Evolutionary conservation across 1,140 invertebrate genomes (phyloP), one percentile per base, ranked within the genome.

Genomic region (Panagrolaimus sp.): DNA sequence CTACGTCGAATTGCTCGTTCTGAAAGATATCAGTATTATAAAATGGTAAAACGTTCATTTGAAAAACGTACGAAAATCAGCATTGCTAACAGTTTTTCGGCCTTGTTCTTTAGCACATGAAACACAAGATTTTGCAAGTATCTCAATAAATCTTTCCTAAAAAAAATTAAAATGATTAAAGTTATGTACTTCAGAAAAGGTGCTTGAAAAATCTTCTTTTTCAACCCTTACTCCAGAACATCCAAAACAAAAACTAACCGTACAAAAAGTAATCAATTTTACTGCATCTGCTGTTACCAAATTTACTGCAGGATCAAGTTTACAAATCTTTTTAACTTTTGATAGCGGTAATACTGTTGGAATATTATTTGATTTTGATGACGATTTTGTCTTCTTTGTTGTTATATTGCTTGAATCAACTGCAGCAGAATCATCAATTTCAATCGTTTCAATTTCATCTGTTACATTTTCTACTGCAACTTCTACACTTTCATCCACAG

Each of bases 1-100:
- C 20, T 25, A n/a, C 51, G 11, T 25, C 51, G 51, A 27, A 57
- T 57, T n/a, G 51, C 51, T 57, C 51, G 51, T 27, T 57, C 51
- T 57, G n/a, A 57, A 57, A 57, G 20, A n/a, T 38, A 57, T 25
- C n/a, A 23, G 51, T 57, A 38, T 38, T n/a, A n/a, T n/a, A n/a
- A n/a, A n/a, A n/a, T n/a, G n/a, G n/a, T n/a, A n/a, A n/a, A n/a
- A n/a, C n/a, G n/a, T n/a, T n/a, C n/a, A n/a, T n/a, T n/a, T n/a
- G n/a, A n/a, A n/a, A n/a, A n/a, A 57, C 51, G n/a, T 27, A 57
- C 51, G 51, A 16, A 57, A 13, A 57, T 57, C 51, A 11, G 11
- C 27, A 11, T 25, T 2, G 11, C 27, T 20, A 27, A 5, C 5
- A 57, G 51, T 57, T 57, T 57, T 57, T 13, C 51, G 51, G n/a